Evolutionary conservation across 2,797 vertebrate genomes (phyloP).

Genomic region (Aratinga solstitialis): DNA sequence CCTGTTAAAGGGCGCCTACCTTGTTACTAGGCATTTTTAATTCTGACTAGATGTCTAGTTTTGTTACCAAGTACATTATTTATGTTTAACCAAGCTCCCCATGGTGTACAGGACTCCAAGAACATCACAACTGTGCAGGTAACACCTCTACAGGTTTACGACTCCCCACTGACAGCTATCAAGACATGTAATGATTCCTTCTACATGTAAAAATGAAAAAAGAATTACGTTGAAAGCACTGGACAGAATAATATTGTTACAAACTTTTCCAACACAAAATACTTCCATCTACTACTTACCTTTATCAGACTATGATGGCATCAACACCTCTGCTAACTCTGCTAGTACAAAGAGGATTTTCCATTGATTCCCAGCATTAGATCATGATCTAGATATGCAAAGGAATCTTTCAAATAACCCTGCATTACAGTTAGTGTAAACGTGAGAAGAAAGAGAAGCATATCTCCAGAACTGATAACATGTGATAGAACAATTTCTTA

Average conservation of each 20-base stretch:
- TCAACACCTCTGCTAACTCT: not conserved
- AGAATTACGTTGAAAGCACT: not conserved
- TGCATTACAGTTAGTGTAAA: not conserved
- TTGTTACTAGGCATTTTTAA: not conserved
- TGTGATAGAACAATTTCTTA: constrained; percentile 2
- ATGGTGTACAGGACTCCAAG: not conserved
- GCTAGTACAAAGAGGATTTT: not conserved
- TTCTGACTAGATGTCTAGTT: not conserved
- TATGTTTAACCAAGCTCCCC: not conserved
- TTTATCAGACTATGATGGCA: not conserved
- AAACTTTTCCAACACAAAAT: not conserved
- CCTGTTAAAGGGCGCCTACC: not conserved
- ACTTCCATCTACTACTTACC: not conserved
- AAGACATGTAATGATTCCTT: not conserved
- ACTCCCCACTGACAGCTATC: not conserved
- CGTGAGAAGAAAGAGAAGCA: not conserved
- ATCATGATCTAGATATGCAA: not conserved
- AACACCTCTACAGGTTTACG: not conserved
- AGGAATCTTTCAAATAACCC: not conserved
- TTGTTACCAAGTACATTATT: not conserved
- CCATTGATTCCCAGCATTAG: constrained; percentile 5
- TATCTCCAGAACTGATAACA: not conserved
- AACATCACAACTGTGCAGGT: not conserved
- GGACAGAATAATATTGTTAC: not conserved
- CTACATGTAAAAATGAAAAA: not conserved